A percentile compares a stretch with the other conserved stretches of the same genome.
phyloP scores from a whole-genome alignment of 2,113 vertebrate genomes.

The Embiotoca jacksoni region DNA sequence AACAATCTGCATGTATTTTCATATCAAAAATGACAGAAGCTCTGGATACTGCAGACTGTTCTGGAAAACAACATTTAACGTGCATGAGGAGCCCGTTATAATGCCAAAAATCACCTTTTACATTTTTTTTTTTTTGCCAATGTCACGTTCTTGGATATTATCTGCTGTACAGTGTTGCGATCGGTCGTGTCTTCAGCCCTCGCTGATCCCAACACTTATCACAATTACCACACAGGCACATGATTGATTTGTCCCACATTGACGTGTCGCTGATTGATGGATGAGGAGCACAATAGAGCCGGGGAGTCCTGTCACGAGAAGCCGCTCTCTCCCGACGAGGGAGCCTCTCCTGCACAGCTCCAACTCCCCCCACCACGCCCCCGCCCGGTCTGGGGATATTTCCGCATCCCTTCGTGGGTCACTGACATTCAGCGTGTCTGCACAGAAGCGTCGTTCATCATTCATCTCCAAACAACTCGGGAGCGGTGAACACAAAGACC shows the following conservation, averaged over 20 bases:
- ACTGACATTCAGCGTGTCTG: constrained; percentile 28
- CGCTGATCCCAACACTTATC: constrained; percentile 43
- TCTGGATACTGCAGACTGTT: too few relatives aligned
- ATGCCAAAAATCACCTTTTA: too few relatives aligned
- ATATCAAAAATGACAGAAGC: too few relatives aligned
- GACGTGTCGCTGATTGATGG: constrained; percentile 95
- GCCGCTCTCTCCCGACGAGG: constrained; percentile 3
- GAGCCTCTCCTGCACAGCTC: constrained; percentile 19
- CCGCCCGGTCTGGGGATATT: constrained; percentile 28
- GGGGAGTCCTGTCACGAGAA: constrained; percentile 9
- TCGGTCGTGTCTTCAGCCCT: constrained; percentile 18
- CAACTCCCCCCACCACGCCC: neutral
- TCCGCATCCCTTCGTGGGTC: constrained; percentile 53
- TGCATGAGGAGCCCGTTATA: too few relatives aligned
- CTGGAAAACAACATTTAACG: too few relatives aligned
- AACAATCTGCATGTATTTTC: too few relatives aligned
- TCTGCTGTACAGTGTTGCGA: neutral
- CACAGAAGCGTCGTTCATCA: constrained; percentile 39
- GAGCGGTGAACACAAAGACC: constrained; percentile 47
- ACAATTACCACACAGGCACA: constrained; percentile 89
- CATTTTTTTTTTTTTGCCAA: neutral
- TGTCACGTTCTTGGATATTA: neutral
- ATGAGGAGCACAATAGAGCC: constrained; percentile 81
- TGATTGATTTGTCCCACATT: constrained; percentile 99
- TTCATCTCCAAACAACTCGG: constrained; percentile 15